These are phyloP conservation scores for Dendrophyllia cribrosa DNA, from an alignment of 64 coral and sea anemone species.

Conservation along the genomic window DNA sequence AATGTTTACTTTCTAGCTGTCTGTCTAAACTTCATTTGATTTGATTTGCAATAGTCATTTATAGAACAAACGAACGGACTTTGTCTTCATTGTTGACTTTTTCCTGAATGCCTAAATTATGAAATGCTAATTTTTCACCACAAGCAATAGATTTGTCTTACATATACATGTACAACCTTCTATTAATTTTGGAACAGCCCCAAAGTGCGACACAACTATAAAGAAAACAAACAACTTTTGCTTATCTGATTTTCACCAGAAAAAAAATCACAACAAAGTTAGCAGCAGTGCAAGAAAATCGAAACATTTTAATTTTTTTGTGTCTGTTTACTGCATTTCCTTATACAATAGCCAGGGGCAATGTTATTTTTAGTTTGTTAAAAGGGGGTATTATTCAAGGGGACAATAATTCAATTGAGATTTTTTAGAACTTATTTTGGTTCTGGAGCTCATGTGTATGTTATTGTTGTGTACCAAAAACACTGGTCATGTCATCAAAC, in stretches of 20 bases:
- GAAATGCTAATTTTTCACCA: neutral
- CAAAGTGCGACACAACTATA: too few relatives aligned
- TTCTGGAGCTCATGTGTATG: too few relatives aligned
- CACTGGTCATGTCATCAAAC: too few relatives aligned
- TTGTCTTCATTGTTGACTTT: slow-evolving; percentile 22
- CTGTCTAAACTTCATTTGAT: slow-evolving; percentile 8
- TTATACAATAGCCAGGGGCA: neutral
- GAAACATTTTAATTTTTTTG: too few relatives aligned
- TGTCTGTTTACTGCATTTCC: neutral
- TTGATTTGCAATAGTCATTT: slow-evolving; percentile 26
- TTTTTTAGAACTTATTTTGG: too few relatives aligned
- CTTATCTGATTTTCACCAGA: neutral
- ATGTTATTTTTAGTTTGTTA: too few relatives aligned
- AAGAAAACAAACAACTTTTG: neutral
- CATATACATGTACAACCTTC: too few relatives aligned
- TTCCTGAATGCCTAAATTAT: slow-evolving; percentile 9
- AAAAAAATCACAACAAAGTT: too few relatives aligned
- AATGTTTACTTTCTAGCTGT: slow-evolving; percentile 40
- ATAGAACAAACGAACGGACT: neutral
- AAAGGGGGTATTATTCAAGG: neutral
- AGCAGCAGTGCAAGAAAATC: too few relatives aligned
- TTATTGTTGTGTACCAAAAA: too few relatives aligned
- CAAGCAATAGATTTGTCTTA: neutral
- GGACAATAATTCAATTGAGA: too few relatives aligned
- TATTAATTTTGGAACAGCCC: neutral